phyloP scores from a whole-genome alignment of 1,140 invertebrate genomes.

The Hermetia illucens region DNA sequence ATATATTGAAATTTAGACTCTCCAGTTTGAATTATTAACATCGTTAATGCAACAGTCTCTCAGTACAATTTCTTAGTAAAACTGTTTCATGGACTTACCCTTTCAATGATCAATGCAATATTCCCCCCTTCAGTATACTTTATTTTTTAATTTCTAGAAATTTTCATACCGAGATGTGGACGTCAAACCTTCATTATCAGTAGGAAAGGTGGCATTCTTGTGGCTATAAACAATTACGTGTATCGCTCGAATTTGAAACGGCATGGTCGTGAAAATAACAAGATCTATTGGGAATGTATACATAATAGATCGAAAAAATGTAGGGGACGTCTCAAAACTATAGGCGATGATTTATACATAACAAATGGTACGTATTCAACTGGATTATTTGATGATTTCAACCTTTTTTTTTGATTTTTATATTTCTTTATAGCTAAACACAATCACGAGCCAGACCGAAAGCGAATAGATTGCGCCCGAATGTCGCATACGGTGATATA shows the following conservation, averaged over 20 bases:
- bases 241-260: slow-evolving; percentile 29
- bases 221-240: slow-evolving; percentile 27
- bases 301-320: slow-evolving; percentile 28
- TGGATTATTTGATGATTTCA: not conserved
- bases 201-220: slow-evolving; percentile 24
- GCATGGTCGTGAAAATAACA: slow-evolving; percentile 20
- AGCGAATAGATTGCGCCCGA: slow-evolving; percentile 19
- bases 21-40: no score
- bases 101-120: no score
- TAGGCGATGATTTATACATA: slow-evolving; percentile 27
- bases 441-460: slow-evolving; percentile 20
- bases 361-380: slow-evolving; percentile 21
- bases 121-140: no score
- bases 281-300: slow-evolving; percentile 29
- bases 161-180: slow-evolving; percentile 6
- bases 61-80: no score
- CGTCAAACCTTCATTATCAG: slow-evolving; percentile 26
- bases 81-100: no score
- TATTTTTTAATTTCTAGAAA: not conserved
- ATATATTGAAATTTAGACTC: no score
- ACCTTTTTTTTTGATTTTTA: slow-evolving; percentile 1
- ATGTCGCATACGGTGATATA: slow-evolving; percentile 20
- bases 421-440: slow-evolving; percentile 18
- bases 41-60: no score
- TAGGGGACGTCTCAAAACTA: slow-evolving; percentile 26